Percentiles rank a stretch among this genome's conserved stretches.
phyloP scores from a whole-genome alignment of 2,113 vertebrate genomes.

The Dicrurus megarhynchus region DNA sequence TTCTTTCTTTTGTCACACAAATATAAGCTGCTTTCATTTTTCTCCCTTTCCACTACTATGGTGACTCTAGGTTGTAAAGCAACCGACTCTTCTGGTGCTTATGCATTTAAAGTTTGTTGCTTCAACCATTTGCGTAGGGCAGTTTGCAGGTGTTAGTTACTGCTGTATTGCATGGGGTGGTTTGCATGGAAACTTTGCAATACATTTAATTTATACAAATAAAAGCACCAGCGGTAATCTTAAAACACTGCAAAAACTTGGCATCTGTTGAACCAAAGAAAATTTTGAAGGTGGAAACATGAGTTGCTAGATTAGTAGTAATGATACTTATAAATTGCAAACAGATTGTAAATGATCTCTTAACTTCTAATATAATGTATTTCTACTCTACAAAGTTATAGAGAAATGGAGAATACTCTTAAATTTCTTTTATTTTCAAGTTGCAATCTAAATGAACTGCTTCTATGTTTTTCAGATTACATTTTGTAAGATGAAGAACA shows the following conservation, averaged over 20 bases:
- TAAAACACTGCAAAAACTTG: neutral
- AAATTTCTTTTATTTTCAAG: neutral
- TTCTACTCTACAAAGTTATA: neutral
- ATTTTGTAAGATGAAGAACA: conserved; percentile 70
- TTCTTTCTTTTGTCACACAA: neutral
- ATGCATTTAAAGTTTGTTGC: neutral
- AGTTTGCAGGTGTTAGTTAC: neutral
- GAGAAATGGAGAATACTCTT: neutral
- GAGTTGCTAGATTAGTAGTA: neutral
- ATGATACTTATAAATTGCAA: neutral
- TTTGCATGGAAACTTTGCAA: neutral
- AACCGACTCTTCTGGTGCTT: neutral
- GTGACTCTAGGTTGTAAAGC: neutral
- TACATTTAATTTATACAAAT: neutral
- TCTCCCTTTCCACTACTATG: accelerated
- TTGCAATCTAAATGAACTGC: neutral
- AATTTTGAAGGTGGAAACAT: neutral
- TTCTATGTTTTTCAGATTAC: conserved; percentile 22
- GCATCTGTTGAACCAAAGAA: neutral
- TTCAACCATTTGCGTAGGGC: neutral
- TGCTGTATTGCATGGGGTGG: neutral
- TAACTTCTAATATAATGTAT: neutral
- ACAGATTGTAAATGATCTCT: neutral
- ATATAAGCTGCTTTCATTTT: neutral
- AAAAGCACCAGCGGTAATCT: neutral